Evolutionary conservation across 2,888 invertebrate species (phyloP), one percentile per base, ranked within the genome.

Genomic region (Sinodicranocentrus sp.): DNA sequence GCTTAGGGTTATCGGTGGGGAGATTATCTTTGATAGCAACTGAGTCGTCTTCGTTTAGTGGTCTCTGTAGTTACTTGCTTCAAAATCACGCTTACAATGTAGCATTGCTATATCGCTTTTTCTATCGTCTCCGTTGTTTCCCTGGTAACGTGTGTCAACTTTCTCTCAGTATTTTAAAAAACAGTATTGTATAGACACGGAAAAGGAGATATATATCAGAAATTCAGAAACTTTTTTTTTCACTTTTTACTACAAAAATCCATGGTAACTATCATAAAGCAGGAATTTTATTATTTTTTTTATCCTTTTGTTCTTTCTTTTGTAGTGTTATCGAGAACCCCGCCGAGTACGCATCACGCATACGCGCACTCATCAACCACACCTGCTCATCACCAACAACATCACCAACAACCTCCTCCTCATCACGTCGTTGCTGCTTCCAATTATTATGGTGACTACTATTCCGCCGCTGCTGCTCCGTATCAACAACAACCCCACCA

Each of bases 1-100:
- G 44, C 73, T 85, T 44, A 68, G 76, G 57, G 85, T 85, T 52
- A 72, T 82, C 13, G 65, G 77, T 10, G 85, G 85, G 54, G 67
- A 85, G 44, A 85, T 85, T 23, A 67, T 82, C n/a, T 82, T 85
- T 82, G 85, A 85, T 21, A 73, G 61, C 25, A 73, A 73, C 21
- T 73, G 26, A 44, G n/a, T n/a, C n/a, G n/a, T n/a, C n/a, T n/a
- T n/a, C n/a, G n/a, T n/a, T n/a, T n/a, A n/a, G n/a, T n/a, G n/a
- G n/a, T n/a, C n/a, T n/a, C n/a, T n/a, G n/a, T n/a, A n/a, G n/a
- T n/a, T n/a, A n/a, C n/a, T n/a, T n/a, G n/a, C n/a, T n/a, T n/a
- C n/a, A n/a, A n/a, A n/a, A n/a, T n/a, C n/a, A n/a, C n/a, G n/a
- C n/a, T n/a, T n/a, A n/a, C n/a, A n/a, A n/a, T n/a, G n/a, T n/a